Evolutionary conservation across 2,113 vertebrate genomes (phyloP), one percentile per base, ranked within the genome.

Genomic region (Columba livia): DNA sequence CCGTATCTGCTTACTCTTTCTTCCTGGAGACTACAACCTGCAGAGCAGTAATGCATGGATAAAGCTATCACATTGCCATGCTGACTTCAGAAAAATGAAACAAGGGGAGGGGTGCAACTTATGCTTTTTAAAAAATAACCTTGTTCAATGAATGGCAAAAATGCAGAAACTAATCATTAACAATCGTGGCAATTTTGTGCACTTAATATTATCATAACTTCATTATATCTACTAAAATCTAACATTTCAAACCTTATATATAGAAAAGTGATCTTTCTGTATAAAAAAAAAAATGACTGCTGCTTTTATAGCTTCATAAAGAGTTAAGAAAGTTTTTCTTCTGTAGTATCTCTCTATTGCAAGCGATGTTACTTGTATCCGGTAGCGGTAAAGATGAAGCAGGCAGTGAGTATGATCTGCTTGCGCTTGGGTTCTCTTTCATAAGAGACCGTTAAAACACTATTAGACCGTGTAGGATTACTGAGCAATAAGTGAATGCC

Each of bases 311-410:
- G 10, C 58, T 67, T 83, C 8, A 47, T 12, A 67, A 50, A 60
- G 40, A 53, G 17, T n/a, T 82, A 32, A 34, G 36, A 6, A 20
- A 15, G 1, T 4, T 51, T 47, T 56, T 71, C 19, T 71, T 54
- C 12, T 2, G 1, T 58, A 26, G 5, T n/a, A 20, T 47, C 2
- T 31, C 0, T 18, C 5, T 74, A 5, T n/a, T 65, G 19, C 70
- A 44, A 67, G 32, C 16, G 4, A 11, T 21, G 10, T 72, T 53
- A 36, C 20, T 73, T 16, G 4, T 60, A 32, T 61, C 38, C 77
- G 48, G 14, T 72, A 69, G 8, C 6, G 12, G 24, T 28, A 32
- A 32, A 48, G 20, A 16, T 29, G 42, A 61, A 15, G 23, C 4
- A 36, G 19, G 20, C 16, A 12, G 26, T 15, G 21, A 29, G 25